These are phyloP conservation scores for Bostrychus sinensis DNA, from an alignment of 2,113 vertebrate genomes.

Conservation along the genomic window DNA sequence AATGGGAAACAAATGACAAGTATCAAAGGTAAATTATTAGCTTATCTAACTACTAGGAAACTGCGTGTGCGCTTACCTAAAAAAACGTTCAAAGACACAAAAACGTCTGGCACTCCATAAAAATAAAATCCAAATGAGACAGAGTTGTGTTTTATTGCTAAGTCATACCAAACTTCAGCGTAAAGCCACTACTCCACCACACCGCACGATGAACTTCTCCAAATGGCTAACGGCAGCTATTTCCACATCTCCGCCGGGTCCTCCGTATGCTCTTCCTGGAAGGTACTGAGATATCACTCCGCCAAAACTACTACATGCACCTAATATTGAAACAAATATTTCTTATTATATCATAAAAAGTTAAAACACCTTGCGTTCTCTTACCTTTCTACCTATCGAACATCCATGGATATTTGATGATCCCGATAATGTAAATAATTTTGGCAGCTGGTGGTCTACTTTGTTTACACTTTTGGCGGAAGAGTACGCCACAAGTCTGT, in stretches of 20 bases:
- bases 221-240: conserved; percentile 29
- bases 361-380: neutral
- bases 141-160: neutral
- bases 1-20: no score
- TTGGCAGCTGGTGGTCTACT: conserved; percentile 53
- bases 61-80: conserved; percentile 42
- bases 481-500: neutral
- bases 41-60: neutral
- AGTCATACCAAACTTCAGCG: conserved; percentile 20
- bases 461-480: conserved; percentile 71
- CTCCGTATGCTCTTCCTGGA: neutral
- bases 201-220: neutral
- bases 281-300: conserved; percentile 60
- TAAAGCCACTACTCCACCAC: neutral
- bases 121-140: conserved; percentile 12
- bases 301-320: conserved; percentile 33
- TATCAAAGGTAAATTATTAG: neutral
- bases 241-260: neutral
- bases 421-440: neutral
- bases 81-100: conserved; percentile 38
- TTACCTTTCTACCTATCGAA: neutral
- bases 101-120: conserved; percentile 50
- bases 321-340: neutral
- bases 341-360: neutral
- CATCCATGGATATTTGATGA: neutral